Evolutionary conservation across 2,113 vertebrate species (phyloP).

Genomic region (Tupaia tana): DNA sequence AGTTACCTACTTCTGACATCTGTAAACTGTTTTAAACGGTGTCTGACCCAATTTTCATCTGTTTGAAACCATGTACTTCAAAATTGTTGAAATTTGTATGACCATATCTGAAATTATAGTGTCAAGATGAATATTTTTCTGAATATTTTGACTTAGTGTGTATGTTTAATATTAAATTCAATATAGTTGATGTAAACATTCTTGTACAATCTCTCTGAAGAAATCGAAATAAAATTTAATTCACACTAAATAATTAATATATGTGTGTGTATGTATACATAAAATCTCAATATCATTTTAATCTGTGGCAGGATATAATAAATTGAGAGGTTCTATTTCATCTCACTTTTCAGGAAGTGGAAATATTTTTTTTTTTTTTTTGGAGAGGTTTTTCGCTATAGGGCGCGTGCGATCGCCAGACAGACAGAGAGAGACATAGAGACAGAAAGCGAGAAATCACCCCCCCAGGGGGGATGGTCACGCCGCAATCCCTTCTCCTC

Average conservation of each 20-base stretch:
- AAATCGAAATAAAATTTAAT: conserved; percentile 44
- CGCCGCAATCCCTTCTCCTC: no score
- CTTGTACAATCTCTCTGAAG: background rate
- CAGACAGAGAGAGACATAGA: no score
- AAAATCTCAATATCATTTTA: background rate
- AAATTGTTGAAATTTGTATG: background rate
- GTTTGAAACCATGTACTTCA: conserved; percentile 9
- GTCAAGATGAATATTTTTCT: background rate
- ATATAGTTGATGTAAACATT: background rate
- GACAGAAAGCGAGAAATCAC: no score
- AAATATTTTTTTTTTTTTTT: background rate
- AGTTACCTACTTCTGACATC: background rate
- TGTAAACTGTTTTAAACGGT: background rate
- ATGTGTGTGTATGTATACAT: no score
- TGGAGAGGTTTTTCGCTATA: no score
- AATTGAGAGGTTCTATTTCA: background rate
- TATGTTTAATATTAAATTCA: background rate
- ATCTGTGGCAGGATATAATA: background rate
- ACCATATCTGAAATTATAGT: background rate
- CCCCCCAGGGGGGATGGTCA: no score
- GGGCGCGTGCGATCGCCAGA: no score
- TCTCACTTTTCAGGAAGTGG: background rate
- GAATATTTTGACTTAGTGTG: background rate
- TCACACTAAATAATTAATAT: background rate
- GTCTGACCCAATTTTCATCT: background rate